These are phyloP conservation scores for Bettongia penicillata DNA, from an alignment of 2,113 vertebrate genomes.

Conservation along the genomic window DNA sequence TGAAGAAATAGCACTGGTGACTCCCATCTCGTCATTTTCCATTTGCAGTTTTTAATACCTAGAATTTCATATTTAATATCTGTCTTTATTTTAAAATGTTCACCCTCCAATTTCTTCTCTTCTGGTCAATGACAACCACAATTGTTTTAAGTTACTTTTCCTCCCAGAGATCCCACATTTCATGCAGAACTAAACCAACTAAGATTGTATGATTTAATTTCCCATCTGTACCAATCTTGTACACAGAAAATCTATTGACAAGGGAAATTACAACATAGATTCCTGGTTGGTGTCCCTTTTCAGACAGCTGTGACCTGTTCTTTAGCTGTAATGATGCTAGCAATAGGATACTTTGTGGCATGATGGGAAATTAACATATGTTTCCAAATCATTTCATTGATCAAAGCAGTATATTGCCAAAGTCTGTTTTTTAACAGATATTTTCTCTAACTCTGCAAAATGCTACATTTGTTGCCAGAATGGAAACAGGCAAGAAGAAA, in stretches of 20 bases:
- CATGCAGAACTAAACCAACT: background rate
- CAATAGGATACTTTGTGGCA: background rate
- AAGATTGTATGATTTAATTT: background rate
- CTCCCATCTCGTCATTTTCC: background rate
- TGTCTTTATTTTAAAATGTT: background rate
- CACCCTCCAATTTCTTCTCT: background rate
- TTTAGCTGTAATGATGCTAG: background rate
- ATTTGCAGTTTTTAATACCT: background rate
- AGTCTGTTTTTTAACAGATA: background rate
- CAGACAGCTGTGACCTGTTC: background rate
- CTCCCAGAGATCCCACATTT: background rate
- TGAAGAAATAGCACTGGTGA: background rate
- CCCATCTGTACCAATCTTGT: background rate
- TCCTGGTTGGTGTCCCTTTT: background rate
- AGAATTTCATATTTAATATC: background rate
- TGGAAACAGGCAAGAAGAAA: background rate
- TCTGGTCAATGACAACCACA: background rate
- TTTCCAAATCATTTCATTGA: background rate
- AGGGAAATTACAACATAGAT: background rate
- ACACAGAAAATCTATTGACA: background rate
- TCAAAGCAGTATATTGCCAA: background rate
- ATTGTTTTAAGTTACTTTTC: background rate
- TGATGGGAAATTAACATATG: background rate
- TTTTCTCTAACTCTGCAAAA: conserved; percentile 6
- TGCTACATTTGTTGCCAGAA: background rate